Percentiles rank a stretch among this genome's conserved stretches.
Conservation (phyloP, 1,140 invertebrate species). For the Aphidius gifuensis region DNA sequence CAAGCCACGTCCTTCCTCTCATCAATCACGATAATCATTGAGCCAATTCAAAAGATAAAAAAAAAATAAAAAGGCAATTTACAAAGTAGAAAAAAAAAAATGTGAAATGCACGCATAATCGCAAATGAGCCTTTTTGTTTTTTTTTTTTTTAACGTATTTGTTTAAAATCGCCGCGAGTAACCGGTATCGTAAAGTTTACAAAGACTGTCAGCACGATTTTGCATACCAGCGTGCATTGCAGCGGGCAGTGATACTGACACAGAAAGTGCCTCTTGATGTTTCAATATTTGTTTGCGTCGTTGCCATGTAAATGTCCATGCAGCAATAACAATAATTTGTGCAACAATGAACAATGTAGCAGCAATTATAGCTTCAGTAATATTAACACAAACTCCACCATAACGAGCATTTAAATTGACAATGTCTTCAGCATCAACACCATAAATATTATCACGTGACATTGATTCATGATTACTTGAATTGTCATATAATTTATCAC, state of each 20-base stretch:
- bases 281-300: slow-evolving; percentile 65
- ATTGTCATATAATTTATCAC: slow-evolving; percentile 43
- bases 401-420: slow-evolving; percentile 45
- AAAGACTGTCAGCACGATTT: slow-evolving; percentile 71
- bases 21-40: slow-evolving; percentile 5
- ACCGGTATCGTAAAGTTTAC: slow-evolving; percentile 82
- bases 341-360: slow-evolving; percentile 79
- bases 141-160: slow-evolving; percentile 1
- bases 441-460: slow-evolving; percentile 51
- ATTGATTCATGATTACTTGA: slow-evolving; percentile 31
- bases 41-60: slow-evolving; percentile 1
- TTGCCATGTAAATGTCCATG: slow-evolving; percentile 82
- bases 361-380: slow-evolving; percentile 73
- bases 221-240: slow-evolving; percentile 55
- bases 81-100: no score
- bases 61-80: neutral
- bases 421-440: slow-evolving; percentile 58
- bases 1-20: slow-evolving; percentile 1
- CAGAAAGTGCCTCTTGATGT: slow-evolving; percentile 57
- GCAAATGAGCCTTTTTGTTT: neutral
- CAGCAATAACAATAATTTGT: slow-evolving; percentile 77
- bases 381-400: slow-evolving; percentile 69
- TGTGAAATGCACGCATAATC: no score
- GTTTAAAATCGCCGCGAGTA: slow-evolving; percentile 77
- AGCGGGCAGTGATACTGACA: slow-evolving; percentile 57